Percentiles rank a stretch among this genome's conserved stretches.
Conservation (phyloP, 1,140 invertebrate species). For the Brachionus koreanus region DNA sequence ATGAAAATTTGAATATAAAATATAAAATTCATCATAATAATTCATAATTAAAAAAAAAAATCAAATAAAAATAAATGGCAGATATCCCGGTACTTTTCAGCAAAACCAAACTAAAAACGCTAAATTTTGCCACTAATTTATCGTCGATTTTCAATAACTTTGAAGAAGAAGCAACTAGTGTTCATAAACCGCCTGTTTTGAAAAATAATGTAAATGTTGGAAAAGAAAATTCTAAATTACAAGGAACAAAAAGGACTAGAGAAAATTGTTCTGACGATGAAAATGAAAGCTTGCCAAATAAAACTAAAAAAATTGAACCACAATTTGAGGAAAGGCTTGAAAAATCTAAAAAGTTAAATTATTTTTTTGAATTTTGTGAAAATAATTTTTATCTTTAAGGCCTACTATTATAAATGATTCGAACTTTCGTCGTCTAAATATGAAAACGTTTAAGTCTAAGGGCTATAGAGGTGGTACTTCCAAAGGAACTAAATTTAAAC, state of each 20-base stretch:
- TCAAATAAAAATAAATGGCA: slow-evolving; percentile 9
- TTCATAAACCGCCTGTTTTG: not conserved
- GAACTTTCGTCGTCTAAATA: slow-evolving; percentile 8
- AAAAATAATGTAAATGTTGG: not conserved
- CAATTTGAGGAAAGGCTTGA: not conserved
- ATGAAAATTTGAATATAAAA: not conserved
- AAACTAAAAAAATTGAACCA: not conserved
- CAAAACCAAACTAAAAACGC: slow-evolving; percentile 18
- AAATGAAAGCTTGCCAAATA: not conserved
- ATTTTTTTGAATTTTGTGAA: not conserved
- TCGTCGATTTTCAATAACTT: slow-evolving; percentile 21
- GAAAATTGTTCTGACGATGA: not conserved
- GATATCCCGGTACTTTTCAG: slow-evolving; percentile 3
- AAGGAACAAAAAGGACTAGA: not conserved
- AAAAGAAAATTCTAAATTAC: not conserved
- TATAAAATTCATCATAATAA: not conserved
- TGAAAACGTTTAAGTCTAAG: slow-evolving; percentile 21
- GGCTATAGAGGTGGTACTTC: slow-evolving; percentile 4
- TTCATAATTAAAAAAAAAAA: not conserved
- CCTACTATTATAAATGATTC: not conserved
- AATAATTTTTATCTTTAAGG: not conserved
- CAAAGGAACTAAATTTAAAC: slow-evolving; percentile 26
- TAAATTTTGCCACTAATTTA: slow-evolving; percentile 13
- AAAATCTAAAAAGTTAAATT: not conserved
- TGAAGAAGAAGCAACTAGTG: not conserved